These are phyloP conservation scores for Nothoprocta perdicaria DNA, from an alignment of 2,113 vertebrate species.

Conservation along the genomic window DNA sequence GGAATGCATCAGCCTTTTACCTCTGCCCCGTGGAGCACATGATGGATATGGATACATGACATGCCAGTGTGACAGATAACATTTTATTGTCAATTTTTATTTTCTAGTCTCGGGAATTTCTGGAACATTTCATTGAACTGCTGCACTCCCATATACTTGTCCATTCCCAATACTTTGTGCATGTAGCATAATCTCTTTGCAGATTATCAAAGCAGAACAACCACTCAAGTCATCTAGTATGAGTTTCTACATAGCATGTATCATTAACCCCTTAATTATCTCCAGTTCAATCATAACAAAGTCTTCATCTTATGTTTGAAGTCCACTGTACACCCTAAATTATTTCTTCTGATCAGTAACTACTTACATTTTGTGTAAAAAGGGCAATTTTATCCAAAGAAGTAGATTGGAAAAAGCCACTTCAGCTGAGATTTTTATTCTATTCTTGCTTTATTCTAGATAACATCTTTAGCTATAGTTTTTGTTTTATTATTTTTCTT, in stretches of 20 bases:
- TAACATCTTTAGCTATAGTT: rapidly evolving
- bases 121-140: background rate
- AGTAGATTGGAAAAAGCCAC: rapidly evolving
- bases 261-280: background rate
- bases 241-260: background rate
- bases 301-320: background rate
- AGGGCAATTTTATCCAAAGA: background rate
- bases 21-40: background rate
- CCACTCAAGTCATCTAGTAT: rapidly evolving
- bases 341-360: rapidly evolving
- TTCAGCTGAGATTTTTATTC: background rate
- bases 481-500: rapidly evolving
- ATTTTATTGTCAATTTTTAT: background rate
- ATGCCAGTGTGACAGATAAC: background rate
- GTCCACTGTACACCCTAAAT: rapidly evolving
- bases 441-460: background rate
- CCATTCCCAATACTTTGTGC: background rate
- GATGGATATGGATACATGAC: background rate
- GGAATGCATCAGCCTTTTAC: background rate
- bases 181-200: background rate
- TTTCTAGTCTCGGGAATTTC: background rate
- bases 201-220: background rate
- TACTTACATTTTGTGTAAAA: background rate
- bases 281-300: background rate
- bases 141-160: background rate